Evolutionary conservation across 2,797 vertebrate species (phyloP).

Genomic region (Siniperca undulata): DNA sequence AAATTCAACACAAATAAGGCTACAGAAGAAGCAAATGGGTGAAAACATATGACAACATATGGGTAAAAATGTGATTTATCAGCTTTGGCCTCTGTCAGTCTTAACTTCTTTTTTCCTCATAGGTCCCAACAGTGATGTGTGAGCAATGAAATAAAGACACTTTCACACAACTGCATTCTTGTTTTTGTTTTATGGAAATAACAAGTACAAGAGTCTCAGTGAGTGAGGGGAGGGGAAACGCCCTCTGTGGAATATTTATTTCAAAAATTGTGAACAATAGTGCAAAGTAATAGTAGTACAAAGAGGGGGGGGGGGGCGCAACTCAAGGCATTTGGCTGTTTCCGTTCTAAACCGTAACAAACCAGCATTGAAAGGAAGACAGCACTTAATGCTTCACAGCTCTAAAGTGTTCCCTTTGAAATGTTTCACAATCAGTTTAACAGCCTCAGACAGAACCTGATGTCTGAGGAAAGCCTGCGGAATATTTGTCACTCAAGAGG

Average conservation of each 20-base stretch:
- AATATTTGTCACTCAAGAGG: background rate
- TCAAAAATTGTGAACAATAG: background rate
- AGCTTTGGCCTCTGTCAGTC: background rate
- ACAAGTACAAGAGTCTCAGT: background rate
- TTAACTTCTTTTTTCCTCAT: background rate
- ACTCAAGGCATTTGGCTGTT: background rate
- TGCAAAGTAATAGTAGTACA: background rate
- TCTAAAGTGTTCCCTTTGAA: background rate
- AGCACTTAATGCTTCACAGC: background rate
- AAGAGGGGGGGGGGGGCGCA: no score
- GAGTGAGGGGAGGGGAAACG: background rate
- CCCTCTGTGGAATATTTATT: slow-evolving; percentile 31
- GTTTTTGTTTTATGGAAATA: slow-evolving; percentile 35
- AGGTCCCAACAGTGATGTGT: slow-evolving; percentile 41
- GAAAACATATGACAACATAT: background rate
- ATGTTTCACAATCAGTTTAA: slow-evolving; percentile 9
- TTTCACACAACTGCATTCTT: slow-evolving; percentile 6
- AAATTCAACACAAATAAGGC: no score
- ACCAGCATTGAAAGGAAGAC: background rate
- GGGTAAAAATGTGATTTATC: background rate
- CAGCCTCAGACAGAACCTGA: background rate
- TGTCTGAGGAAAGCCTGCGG: background rate
- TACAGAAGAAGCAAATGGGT: background rate
- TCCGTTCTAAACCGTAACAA: background rate
- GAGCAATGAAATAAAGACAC: slow-evolving; percentile 64